These are phyloP conservation scores for Myotis vivesi DNA, from an alignment of 2,797 vertebrate species.

Conservation along the genomic window DNA sequence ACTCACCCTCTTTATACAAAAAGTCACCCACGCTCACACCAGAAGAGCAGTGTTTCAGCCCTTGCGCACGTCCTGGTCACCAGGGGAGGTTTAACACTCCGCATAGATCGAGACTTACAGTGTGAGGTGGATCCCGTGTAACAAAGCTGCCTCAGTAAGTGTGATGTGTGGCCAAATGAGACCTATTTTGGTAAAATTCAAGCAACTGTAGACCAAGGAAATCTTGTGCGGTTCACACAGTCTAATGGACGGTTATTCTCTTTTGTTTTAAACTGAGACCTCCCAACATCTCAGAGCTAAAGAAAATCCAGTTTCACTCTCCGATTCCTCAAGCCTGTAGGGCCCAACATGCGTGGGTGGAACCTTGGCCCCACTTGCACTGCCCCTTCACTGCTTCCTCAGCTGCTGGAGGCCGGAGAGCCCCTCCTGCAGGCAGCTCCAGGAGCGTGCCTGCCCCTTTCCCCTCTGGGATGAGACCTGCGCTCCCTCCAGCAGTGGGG, in stretches of 20 bases:
- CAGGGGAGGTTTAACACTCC: neutral
- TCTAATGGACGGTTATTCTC: neutral
- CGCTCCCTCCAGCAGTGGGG: neutral
- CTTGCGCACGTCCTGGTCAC: neutral
- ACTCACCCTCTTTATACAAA: neutral
- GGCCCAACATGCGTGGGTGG: neutral
- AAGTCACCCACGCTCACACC: neutral
- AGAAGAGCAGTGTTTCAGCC: neutral
- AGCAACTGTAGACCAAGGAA: neutral
- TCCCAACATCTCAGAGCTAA: neutral
- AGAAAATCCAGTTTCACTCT: neutral
- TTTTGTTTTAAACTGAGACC: conserved; percentile 18
- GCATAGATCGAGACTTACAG: neutral
- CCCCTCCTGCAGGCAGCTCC: neutral
- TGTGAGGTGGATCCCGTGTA: neutral
- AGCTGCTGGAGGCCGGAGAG: neutral
- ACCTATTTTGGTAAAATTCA: neutral
- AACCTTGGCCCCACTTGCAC: neutral
- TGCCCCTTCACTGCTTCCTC: neutral
- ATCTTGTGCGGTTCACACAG: neutral
- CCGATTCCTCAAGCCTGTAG: conserved; percentile 1
- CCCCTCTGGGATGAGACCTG: neutral
- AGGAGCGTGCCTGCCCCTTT: neutral
- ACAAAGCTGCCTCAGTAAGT: neutral
- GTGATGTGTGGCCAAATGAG: neutral